A percentile compares a stretch with the other conserved stretches of the same genome.
Conservation (phyloP, 2,888 invertebrate species). For the Platycheirus albimanus region DNA sequence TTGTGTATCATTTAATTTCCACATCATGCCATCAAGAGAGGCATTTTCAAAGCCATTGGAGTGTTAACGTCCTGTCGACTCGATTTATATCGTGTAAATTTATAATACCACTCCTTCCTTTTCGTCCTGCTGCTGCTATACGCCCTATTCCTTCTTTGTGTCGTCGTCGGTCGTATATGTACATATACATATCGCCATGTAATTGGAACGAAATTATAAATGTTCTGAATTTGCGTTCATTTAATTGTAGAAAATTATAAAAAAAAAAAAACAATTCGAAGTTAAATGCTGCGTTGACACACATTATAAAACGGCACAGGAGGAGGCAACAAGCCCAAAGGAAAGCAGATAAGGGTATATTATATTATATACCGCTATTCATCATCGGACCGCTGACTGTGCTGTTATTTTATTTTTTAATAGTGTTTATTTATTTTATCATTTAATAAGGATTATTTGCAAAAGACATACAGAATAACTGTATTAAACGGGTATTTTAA, state of each 20-base stretch:
- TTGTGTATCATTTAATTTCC: slow-evolving; percentile 38
- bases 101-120: slow-evolving; percentile 17
- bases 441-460: background rate
- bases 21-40: slow-evolving; percentile 17
- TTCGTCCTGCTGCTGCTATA: background rate
- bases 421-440: slow-evolving; percentile 3
- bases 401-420: background rate
- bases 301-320: slow-evolving; percentile 7
- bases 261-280: slow-evolving; percentile 6
- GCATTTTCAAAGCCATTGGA: slow-evolving; percentile 29
- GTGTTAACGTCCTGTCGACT: slow-evolving; percentile 29
- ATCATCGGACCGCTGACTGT: slow-evolving; percentile 9
- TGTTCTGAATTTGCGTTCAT: slow-evolving; percentile 29
- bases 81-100: slow-evolving; percentile 38
- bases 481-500: background rate
- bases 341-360: slow-evolving; percentile 26
- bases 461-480: background rate
- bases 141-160: background rate
- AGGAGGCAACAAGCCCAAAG: background rate
- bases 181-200: slow-evolving; percentile 8
- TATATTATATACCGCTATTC: slow-evolving; percentile 7
- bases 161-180: too few species aligned
- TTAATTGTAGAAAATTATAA: slow-evolving; percentile 34
- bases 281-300: slow-evolving; percentile 30
- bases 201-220: slow-evolving; percentile 46